These are phyloP conservation scores for Drosophila emarginata DNA, from an alignment of 2,888 invertebrate species.

Conservation along the genomic window DNA sequence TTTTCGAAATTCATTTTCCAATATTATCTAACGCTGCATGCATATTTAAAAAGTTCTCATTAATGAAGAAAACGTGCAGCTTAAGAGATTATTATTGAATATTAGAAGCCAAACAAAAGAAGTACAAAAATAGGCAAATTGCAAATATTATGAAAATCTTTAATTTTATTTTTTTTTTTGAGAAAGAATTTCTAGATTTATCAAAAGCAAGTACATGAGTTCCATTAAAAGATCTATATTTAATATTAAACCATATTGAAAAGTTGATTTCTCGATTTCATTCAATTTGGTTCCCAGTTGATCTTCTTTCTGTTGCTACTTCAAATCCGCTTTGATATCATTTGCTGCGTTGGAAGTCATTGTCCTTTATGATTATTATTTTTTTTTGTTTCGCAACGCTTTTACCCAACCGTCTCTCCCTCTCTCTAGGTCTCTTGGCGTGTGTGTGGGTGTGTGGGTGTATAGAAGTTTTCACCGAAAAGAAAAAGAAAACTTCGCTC, in stretches of 20 bases:
- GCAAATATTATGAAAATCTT: no score
- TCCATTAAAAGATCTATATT: not conserved
- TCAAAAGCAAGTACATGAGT: no score
- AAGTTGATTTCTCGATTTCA: not conserved
- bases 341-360: constrained; percentile 15
- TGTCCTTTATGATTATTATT: constrained; percentile 45
- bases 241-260: not conserved
- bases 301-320: not conserved
- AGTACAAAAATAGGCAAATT: no score
- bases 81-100: no score
- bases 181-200: no score
- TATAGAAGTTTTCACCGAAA: constrained; percentile 44
- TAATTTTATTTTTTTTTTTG: no score
- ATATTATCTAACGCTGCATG: no score
- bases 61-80: no score
- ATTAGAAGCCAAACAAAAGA: no score
- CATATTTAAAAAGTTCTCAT: no score
- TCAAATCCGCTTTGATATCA: constrained; percentile 7
- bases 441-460: constrained; percentile 7
- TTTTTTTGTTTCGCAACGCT: constrained; percentile 24
- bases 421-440: no score
- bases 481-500: constrained; percentile 49
- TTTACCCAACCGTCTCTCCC: not conserved
- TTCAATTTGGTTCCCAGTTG: not conserved
- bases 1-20: no score